Evolutionary conservation across 2,888 invertebrate species (phyloP).

Genomic region (Caenorhabditis sp.): DNA sequence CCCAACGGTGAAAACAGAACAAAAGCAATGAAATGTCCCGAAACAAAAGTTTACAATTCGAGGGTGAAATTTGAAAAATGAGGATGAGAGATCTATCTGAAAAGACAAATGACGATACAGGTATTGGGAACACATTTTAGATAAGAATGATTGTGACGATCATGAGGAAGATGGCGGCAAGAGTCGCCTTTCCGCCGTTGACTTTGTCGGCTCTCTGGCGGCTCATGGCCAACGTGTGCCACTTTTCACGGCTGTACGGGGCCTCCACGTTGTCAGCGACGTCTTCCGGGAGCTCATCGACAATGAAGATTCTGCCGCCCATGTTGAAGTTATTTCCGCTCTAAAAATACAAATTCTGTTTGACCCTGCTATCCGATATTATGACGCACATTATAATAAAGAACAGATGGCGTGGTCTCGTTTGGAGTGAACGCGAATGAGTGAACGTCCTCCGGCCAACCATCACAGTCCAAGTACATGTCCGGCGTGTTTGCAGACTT

Average conservation of each 20-base stretch:
- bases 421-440: slow-evolving; percentile 86
- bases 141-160: slow-evolving; percentile 33
- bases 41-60: slow-evolving; percentile 43
- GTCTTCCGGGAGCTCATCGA: slow-evolving; percentile 83
- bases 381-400: slow-evolving; percentile 83
- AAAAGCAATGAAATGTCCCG: slow-evolving; percentile 42
- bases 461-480: slow-evolving; percentile 82
- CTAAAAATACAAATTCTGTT: slow-evolving; percentile 81
- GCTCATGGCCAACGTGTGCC: slow-evolving; percentile 53
- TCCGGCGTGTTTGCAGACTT: slow-evolving; percentile 79
- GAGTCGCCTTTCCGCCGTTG: slow-evolving; percentile 34
- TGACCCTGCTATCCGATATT: not conserved
- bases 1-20: slow-evolving; percentile 36
- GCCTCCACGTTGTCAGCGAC: slow-evolving; percentile 71
- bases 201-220: slow-evolving; percentile 52
- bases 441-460: slow-evolving; percentile 56
- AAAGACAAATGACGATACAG: slow-evolving; percentile 33
- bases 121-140: slow-evolving; percentile 13
- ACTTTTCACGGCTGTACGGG: slow-evolving; percentile 70
- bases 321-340: slow-evolving; percentile 93
- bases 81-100: slow-evolving; percentile 38
- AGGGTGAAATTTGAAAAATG: slow-evolving; percentile 16
- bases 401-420: slow-evolving; percentile 88
- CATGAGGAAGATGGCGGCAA: slow-evolving; percentile 41
- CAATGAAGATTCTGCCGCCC: slow-evolving; percentile 93